Percentiles rank a stretch among this genome's conserved stretches.
phyloP scores from a whole-genome alignment of 2,113 vertebrate species.

The Strix aluco region DNA sequence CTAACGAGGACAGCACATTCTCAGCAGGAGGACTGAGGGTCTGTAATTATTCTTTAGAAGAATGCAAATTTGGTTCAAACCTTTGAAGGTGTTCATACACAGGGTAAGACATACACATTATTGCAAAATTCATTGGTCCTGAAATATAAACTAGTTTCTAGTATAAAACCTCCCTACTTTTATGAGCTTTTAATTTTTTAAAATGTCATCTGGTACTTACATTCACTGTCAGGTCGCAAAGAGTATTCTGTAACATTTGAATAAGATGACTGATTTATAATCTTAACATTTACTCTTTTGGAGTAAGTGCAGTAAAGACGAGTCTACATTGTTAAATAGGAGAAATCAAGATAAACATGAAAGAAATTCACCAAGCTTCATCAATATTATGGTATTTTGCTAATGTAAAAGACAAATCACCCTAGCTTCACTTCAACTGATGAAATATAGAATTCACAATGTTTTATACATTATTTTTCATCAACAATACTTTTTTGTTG shows the following conservation, averaged over 20 bases:
- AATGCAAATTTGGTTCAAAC: not conserved
- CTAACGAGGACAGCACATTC: accelerated
- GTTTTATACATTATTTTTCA: not conserved
- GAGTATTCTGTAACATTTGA: not conserved
- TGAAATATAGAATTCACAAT: not conserved
- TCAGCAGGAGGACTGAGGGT: not conserved
- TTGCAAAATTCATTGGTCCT: not conserved
- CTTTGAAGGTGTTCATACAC: not conserved
- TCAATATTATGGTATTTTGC: not conserved
- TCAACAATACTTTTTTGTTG: not conserved
- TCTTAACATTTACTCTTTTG: not conserved
- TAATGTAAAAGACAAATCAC: not conserved
- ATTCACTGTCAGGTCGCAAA: not conserved
- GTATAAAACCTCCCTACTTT: not conserved
- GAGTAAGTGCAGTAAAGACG: not conserved
- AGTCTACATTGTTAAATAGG: not conserved
- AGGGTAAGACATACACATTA: not conserved
- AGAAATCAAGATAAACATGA: not conserved
- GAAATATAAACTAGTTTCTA: not conserved
- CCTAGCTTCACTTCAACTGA: not conserved
- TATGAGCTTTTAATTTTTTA: not conserved
- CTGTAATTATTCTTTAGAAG: not conserved
- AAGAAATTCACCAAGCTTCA: not conserved
- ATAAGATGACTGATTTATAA: not conserved
- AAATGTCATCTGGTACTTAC: not conserved